Percentiles rank a stretch among this genome's conserved stretches.
These are phyloP conservation scores for Tapirus indicus DNA, from an alignment of 2,797 vertebrate species.

Conservation along the genomic window DNA sequence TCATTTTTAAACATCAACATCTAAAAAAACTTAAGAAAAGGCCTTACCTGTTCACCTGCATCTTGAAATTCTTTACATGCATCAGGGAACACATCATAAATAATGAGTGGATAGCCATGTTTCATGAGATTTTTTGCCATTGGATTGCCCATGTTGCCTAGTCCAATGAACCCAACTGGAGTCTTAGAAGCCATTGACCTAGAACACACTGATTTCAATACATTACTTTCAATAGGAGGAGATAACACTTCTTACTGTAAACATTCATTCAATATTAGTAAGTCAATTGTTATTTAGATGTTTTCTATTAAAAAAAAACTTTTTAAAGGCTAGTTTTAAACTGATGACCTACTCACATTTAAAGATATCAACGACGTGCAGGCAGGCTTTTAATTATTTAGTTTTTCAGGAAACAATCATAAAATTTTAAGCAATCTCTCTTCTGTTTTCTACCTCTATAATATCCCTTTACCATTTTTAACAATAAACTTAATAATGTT, in stretches of 20 bases:
- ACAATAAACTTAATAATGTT: slow-evolving; percentile 28
- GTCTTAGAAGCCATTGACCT: slow-evolving; percentile 99
- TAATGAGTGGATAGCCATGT: slow-evolving; percentile 97
- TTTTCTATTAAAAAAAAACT: neutral
- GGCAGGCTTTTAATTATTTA: neutral
- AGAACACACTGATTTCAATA: slow-evolving; percentile 91
- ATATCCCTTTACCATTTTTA: slow-evolving; percentile 24
- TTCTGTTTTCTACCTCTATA: neutral
- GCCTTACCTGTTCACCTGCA: slow-evolving; percentile 95
- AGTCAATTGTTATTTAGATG: neutral
- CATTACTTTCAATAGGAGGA: slow-evolving; percentile 75
- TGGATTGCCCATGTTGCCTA: slow-evolving; percentile 99
- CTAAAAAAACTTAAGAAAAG: slow-evolving; percentile 43
- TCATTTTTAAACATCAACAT: slow-evolving; percentile 57
- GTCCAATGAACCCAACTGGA: slow-evolving; percentile 96
- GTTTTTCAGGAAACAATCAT: neutral
- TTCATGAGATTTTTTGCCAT: slow-evolving; percentile 99
- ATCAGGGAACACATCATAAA: slow-evolving; percentile 97
- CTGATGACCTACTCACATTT: slow-evolving; percentile 28
- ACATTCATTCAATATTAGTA: slow-evolving; percentile 24
- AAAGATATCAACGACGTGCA: neutral
- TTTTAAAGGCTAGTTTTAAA: slow-evolving; percentile 38
- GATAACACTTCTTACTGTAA: slow-evolving; percentile 36
- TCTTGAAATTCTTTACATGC: slow-evolving; percentile 97
- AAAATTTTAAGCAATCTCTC: slow-evolving; percentile 35